Evolutionary conservation across 2,888 invertebrate genomes (phyloP).

Genomic region (Cosmorhoe ocellata): DNA sequence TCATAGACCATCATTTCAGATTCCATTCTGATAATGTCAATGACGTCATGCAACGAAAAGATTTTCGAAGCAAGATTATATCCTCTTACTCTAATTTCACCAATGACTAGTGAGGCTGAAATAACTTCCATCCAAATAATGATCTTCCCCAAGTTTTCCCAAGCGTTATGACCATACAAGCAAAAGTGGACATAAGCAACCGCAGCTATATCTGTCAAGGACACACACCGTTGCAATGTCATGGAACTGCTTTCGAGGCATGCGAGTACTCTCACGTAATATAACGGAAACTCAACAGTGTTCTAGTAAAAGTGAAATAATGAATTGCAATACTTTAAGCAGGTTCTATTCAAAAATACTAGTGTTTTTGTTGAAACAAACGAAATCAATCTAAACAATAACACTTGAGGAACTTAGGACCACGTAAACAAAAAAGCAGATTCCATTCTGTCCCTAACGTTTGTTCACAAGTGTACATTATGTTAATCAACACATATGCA

Average conservation of each 20-base stretch:
- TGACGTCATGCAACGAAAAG: no score
- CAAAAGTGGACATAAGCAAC: slow-evolving; percentile 14
- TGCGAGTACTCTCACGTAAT: slow-evolving; percentile 32
- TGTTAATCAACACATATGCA: slow-evolving; percentile 28
- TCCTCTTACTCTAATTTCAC: no score
- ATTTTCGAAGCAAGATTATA: no score
- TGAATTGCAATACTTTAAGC: slow-evolving; percentile 22
- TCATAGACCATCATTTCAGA: no score
- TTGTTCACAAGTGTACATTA: slow-evolving; percentile 30
- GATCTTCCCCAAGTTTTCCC: not conserved
- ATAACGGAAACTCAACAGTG: slow-evolving; percentile 33
- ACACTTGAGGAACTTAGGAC: no score
- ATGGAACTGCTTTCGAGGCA: slow-evolving; percentile 15
- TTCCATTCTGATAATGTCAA: no score
- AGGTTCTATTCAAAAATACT: no score
- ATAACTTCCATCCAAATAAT: no score
- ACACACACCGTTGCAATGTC: slow-evolving; percentile 28
- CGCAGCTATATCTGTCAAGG: slow-evolving; percentile 31
- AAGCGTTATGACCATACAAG: slow-evolving; percentile 5
- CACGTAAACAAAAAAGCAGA: not conserved
- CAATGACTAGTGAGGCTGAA: no score
- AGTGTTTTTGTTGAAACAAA: no score
- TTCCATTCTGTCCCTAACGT: not conserved
- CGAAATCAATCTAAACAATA: no score
- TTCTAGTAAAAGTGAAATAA: slow-evolving; percentile 44